Conservation (phyloP, 2,797 vertebrate species). For the Anguilla megastoma region DNA sequence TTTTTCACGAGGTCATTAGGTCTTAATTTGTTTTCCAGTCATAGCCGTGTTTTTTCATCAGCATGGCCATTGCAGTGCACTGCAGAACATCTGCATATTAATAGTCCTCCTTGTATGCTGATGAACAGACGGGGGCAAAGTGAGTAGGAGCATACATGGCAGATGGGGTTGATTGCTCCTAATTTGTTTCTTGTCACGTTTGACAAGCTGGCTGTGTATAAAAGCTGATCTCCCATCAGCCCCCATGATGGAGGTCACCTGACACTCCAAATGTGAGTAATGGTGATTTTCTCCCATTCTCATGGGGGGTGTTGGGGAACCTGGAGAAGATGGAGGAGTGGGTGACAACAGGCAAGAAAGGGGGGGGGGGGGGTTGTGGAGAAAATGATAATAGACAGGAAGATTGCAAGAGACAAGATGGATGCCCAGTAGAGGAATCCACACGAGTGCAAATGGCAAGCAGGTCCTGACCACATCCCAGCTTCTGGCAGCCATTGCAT, state of each 20-base stretch:
- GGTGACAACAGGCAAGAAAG: background rate
- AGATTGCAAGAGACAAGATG: slow-evolving; percentile 16
- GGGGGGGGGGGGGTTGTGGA: background rate
- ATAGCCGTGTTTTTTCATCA: background rate
- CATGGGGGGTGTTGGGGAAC: background rate
- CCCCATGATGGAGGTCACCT: slow-evolving; percentile 37
- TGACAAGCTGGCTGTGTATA: slow-evolving; percentile 37
- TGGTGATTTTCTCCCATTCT: background rate
- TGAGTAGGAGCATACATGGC: slow-evolving; percentile 30
- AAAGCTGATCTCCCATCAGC: slow-evolving; percentile 37
- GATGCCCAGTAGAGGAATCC: background rate
- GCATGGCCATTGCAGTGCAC: slow-evolving; percentile 22
- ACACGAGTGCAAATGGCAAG: background rate
- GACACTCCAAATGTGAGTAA: slow-evolving; percentile 33
- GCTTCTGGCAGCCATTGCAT: background rate
- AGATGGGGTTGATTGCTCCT: slow-evolving; percentile 48
- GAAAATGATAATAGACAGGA: background rate
- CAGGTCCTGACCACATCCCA: background rate
- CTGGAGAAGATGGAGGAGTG: background rate
- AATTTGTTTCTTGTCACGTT: slow-evolving; percentile 49
- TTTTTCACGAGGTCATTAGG: background rate
- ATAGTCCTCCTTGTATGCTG: slow-evolving; percentile 18
- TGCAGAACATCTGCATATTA: slow-evolving; percentile 39
- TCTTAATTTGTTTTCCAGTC: slow-evolving; percentile 8
- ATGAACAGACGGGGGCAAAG: slow-evolving; percentile 25